A percentile compares a stretch with the other conserved stretches of the same genome.
phyloP scores from a whole-genome alignment of 2,113 vertebrate genomes.

The Gavia stellata region DNA sequence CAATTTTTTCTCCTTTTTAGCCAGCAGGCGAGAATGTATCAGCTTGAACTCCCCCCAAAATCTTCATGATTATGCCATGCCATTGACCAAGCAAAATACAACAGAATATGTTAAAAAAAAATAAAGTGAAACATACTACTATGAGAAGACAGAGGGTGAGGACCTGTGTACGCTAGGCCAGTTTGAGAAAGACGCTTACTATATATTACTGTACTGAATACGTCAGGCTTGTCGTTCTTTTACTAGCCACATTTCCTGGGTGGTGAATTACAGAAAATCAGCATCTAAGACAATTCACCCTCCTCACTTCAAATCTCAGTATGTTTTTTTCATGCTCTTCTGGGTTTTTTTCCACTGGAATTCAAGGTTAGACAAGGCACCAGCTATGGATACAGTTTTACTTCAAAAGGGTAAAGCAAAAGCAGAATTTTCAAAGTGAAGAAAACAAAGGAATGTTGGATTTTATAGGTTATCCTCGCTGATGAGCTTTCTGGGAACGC shows the following conservation, averaged over 20 bases:
- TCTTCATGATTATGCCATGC: neutral
- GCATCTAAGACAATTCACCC: neutral
- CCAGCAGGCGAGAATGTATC: neutral
- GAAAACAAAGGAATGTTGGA: constrained; percentile 34
- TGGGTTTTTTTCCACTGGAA: neutral
- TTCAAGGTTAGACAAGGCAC: constrained; percentile 11
- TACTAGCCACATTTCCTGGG: neutral
- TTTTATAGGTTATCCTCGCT: neutral
- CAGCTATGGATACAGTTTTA: neutral
- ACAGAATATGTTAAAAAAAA: neutral
- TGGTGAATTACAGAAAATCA: neutral
- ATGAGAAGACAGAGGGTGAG: neutral
- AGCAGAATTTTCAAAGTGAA: neutral
- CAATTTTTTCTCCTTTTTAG: neutral
- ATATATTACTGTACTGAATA: neutral
- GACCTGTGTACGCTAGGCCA: neutral
- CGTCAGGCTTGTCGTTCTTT: neutral
- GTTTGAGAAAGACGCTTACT: neutral
- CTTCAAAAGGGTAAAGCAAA: neutral
- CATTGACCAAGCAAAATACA: neutral
- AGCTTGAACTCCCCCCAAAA: neutral
- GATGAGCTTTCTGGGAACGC: neutral
- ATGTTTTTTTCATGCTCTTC: neutral
- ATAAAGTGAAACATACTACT: neutral
- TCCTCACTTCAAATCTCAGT: neutral